Percentiles rank a stretch among this genome's conserved stretches.
These are phyloP conservation scores for Myotis pilosus DNA, from an alignment of 2,797 vertebrate species.

Conservation along the genomic window DNA sequence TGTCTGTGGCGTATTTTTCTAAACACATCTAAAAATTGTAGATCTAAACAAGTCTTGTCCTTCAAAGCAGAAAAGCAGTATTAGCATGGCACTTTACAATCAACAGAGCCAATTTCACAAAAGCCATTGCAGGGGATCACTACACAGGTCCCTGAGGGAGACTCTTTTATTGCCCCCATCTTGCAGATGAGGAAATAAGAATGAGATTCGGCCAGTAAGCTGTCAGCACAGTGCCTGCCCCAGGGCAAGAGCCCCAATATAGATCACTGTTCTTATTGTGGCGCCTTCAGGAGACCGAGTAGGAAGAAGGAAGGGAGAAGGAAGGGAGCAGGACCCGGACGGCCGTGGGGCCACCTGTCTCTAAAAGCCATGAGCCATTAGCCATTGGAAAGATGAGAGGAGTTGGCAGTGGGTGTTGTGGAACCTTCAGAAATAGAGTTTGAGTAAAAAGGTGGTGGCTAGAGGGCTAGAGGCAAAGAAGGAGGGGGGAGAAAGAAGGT, in stretches of 20 bases:
- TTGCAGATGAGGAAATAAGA: not conserved
- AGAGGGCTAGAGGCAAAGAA: not conserved
- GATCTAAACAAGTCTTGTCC: constrained; percentile 8
- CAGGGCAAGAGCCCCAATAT: not conserved
- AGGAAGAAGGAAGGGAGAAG: not conserved
- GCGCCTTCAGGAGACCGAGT: not conserved
- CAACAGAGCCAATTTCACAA: not conserved
- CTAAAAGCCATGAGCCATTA: not conserved
- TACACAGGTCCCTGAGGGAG: not conserved
- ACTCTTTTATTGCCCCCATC: not conserved
- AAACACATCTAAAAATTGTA: constrained; percentile 43
- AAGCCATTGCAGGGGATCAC: not conserved
- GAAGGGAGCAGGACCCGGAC: not conserved
- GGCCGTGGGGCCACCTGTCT: not conserved
- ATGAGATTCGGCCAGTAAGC: not conserved
- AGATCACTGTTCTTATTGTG: rapidly evolving
- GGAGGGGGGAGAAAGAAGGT: not conserved
- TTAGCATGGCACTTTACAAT: not conserved
- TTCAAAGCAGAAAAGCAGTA: not conserved
- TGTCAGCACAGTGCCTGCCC: not conserved
- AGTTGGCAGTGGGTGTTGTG: rapidly evolving
- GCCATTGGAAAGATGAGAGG: not conserved
- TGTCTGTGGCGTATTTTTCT: not conserved
- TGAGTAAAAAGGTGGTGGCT: not conserved
- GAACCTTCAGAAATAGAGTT: not conserved